Evolutionary conservation across 2,113 vertebrate genomes (phyloP).

Genomic region (Myrmecophaga tridactyla): DNA sequence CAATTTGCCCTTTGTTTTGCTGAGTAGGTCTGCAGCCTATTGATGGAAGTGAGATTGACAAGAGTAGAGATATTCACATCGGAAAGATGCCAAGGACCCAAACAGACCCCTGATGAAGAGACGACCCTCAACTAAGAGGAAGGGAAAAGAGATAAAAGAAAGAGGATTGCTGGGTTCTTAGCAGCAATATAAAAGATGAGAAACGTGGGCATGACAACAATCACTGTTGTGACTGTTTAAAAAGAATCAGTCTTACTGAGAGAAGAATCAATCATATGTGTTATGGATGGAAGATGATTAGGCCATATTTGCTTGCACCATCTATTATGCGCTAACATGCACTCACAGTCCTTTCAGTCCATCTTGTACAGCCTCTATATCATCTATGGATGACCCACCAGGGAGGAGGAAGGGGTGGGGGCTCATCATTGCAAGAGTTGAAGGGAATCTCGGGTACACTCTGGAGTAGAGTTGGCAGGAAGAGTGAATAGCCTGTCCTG

Average conservation of each 20-base stretch:
- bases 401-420: neutral
- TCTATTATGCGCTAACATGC: slow-evolving; percentile 45
- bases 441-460: neutral
- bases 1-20: neutral
- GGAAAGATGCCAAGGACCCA: slow-evolving; percentile 9
- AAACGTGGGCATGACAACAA: slow-evolving; percentile 56
- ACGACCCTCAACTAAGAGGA: neutral
- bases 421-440: neutral
- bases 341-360: neutral
- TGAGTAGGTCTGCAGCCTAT: neutral
- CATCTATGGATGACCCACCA: neutral
- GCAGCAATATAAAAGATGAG: slow-evolving; percentile 65
- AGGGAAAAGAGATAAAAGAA: slow-evolving; percentile 18
- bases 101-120: slow-evolving; percentile 10
- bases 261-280: slow-evolving; percentile 66
- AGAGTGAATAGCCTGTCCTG: neutral
- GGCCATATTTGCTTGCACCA: slow-evolving; percentile 44
- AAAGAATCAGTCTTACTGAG: slow-evolving; percentile 72
- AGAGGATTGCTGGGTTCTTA: neutral
- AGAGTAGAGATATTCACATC: neutral
- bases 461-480: neutral
- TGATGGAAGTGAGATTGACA: neutral
- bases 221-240: slow-evolving; percentile 66
- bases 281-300: slow-evolving; percentile 60
- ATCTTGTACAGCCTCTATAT: neutral